phyloP scores from a whole-genome alignment of 2,113 vertebrate genomes.

The Myrmecophaga tridactyla region DNA sequence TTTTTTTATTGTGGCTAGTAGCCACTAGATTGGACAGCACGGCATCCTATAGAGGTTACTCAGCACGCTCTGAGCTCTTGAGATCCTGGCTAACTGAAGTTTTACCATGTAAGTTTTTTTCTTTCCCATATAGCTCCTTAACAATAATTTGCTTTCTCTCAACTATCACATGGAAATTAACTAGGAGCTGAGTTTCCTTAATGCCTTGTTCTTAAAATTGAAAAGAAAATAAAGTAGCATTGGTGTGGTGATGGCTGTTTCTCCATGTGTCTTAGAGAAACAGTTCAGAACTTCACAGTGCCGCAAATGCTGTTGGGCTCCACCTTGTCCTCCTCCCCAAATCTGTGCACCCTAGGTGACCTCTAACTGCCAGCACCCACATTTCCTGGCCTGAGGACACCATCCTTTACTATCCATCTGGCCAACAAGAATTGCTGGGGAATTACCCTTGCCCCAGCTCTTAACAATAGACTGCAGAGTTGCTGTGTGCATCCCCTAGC shows the following conservation, averaged over 20 bases:
- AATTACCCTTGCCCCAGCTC: neutral
- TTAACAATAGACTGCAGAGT: neutral
- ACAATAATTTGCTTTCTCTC: neutral
- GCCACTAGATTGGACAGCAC: accelerated
- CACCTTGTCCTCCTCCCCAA: too few species aligned
- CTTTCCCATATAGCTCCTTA: neutral
- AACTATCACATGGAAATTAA: neutral
- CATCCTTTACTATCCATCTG: neutral
- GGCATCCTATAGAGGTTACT: neutral
- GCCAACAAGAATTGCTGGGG: neutral
- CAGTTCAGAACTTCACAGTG: neutral
- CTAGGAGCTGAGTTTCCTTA: neutral
- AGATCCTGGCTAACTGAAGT: neutral
- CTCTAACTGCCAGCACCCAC: neutral
- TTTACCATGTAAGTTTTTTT: neutral
- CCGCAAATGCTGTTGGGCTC: neutral
- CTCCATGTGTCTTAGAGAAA: too few species aligned
- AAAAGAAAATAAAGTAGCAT: neutral
- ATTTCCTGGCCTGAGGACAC: neutral
- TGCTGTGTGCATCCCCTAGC: neutral
- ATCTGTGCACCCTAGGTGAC: too few species aligned
- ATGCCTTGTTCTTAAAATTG: neutral
- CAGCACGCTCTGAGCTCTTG: neutral
- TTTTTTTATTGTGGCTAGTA: too few species aligned
- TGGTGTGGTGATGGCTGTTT: neutral